Base-by-base conservation (phyloP, 2,888 invertebrate species). In the Zaprionus obscuricornis region DNA sequence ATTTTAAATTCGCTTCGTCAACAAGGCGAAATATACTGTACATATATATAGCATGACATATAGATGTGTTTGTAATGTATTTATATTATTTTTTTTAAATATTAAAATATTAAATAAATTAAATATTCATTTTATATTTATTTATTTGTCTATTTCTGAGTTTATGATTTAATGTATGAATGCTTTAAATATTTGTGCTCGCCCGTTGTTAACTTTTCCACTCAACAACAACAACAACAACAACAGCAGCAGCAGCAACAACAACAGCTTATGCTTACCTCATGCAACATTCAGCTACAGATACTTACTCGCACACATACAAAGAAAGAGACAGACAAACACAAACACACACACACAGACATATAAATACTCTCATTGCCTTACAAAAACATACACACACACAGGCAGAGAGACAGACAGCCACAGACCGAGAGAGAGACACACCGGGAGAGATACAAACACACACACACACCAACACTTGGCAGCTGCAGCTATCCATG, bases 251-350 rank as follows among this genome's bases (percentile, higher is more conserved):
- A 10, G 22, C 54, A 50, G 22, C 29, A 57, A 50, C 50, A 67
- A 47, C 64, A 64, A 40, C 66, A 57, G 50, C 58, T 77, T 78
- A 59, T 70, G 85, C 85, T 84, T 81, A 85, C 85, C 79, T 79
- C 79, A 79, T 79, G 85, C 84, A 81, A 77, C 71, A 70, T 71
- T 66, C 71, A 74, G 66, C 50, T 71, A 70, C 54, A 73, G 56
- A 70, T 49, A 70, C 67, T 55, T 33, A 49, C 51, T 29, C 60
- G 16, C 39, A 34, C 33, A 54, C 39, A 60, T 47, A 57, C 46
- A 62, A 33, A 45, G 13, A 52, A 31, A 45, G 24, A 43, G 36
- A 31, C 24, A 34, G 7, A 54, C 33, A 26, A 22, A 50, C 33
- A 58, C 37, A 43, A 29, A 31, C 34, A 45, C 17, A 70, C 11